Conservation (phyloP, 1,140 invertebrate species). For the Thrips palmi region DNA sequence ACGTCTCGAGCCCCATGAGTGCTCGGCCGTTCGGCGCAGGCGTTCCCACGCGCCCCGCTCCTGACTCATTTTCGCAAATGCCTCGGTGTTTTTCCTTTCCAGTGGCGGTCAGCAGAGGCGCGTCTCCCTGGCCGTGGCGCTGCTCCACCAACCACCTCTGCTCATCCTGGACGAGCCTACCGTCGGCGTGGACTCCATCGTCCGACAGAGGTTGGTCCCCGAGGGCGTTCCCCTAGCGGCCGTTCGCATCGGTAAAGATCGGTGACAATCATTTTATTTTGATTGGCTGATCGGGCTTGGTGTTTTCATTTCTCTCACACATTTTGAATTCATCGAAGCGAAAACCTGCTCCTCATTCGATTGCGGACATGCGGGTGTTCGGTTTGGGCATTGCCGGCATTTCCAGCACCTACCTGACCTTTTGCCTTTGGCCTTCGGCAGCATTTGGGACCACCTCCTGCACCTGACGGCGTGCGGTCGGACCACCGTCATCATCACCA, state of each 20-base stretch:
- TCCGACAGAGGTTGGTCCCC: slow-evolving; percentile 58
- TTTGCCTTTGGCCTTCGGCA: too few species aligned
- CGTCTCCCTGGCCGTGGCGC: slow-evolving; percentile 65
- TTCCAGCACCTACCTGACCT: too few species aligned
- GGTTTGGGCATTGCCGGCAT: too few species aligned
- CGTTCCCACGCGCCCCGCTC: not conserved
- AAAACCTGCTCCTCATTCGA: too few species aligned
- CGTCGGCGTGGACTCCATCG: slow-evolving; percentile 72
- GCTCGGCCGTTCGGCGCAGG: slow-evolving; percentile 7
- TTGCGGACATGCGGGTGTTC: too few species aligned
- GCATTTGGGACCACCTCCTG: slow-evolving; percentile 36
- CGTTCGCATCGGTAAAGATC: too few species aligned
- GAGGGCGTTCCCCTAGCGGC: slow-evolving; percentile 5
- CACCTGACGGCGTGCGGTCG: slow-evolving; percentile 26
- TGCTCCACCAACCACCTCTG: slow-evolving; percentile 72
- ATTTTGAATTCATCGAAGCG: too few species aligned
- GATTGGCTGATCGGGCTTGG: too few species aligned
- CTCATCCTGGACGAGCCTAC: slow-evolving; percentile 85
- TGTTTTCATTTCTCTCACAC: too few species aligned
- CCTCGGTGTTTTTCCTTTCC: slow-evolving; percentile 19
- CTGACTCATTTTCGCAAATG: not conserved
- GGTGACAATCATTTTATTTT: too few species aligned
- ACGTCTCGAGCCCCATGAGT: not conserved
- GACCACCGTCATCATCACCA: slow-evolving; percentile 41
- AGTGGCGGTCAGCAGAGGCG: slow-evolving; percentile 79